Evolutionary conservation across 2,888 invertebrate genomes (phyloP).

Genomic region (Pollenia amentaria): DNA sequence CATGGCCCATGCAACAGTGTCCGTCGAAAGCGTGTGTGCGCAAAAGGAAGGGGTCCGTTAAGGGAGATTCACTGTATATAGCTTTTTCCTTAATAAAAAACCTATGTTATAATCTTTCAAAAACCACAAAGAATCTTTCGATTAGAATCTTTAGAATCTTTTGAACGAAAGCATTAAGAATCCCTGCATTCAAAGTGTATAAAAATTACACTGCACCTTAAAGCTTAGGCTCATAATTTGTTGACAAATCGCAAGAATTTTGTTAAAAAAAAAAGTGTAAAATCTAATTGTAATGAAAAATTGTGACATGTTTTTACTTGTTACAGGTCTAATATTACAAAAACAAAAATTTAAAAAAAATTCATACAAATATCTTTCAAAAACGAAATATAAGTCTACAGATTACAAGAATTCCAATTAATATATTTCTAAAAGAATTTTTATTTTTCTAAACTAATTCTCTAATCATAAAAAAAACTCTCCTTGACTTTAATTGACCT

Average conservation of each 20-base stretch:
- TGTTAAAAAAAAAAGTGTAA: conserved; percentile 17
- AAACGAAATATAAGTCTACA: neutral
- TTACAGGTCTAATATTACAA: neutral
- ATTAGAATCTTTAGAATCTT: too few species aligned
- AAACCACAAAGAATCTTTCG: too few species aligned
- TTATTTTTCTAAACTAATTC: conserved; percentile 19
- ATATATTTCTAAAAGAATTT: neutral
- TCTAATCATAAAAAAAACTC: conserved; percentile 31
- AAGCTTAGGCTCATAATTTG: conserved; percentile 51
- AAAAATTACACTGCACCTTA: conserved; percentile 48
- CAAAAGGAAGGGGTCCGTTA: too few species aligned
- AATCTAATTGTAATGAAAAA: conserved; percentile 33
- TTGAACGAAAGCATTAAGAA: too few species aligned
- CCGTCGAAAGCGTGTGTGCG: too few species aligned
- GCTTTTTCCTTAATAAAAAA: too few species aligned
- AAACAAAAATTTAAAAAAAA: conserved; percentile 16
- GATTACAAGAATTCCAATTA: conserved; percentile 17
- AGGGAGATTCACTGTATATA: too few species aligned
- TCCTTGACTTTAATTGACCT: conserved; percentile 59
- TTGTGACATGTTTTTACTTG: conserved; percentile 41
- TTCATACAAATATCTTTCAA: neutral
- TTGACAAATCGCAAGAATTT: conserved; percentile 41
- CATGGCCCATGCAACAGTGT: too few species aligned
- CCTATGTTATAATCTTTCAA: too few species aligned
- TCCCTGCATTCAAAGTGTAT: conserved; percentile 36